Evolutionary conservation across 2,797 vertebrate genomes (phyloP).

Genomic region (Megalops cyprinoides): DNA sequence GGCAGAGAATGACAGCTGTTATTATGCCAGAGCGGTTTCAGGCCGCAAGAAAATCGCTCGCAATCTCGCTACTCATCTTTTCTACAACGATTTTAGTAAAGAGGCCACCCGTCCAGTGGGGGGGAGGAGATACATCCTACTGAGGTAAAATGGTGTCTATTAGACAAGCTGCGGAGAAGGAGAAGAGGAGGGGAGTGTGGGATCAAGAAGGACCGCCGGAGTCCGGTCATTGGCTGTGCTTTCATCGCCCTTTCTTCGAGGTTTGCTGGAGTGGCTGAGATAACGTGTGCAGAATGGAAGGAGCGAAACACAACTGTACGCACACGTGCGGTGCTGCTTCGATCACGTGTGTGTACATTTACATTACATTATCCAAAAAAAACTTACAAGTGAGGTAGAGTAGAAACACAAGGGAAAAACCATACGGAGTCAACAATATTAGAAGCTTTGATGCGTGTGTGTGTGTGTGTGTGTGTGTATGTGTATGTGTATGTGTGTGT

Average conservation of each 20-base stretch:
- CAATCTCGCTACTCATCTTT: slow-evolving; percentile 11
- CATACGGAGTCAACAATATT: too few species aligned
- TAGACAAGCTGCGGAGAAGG: too few species aligned
- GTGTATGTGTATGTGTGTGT: not conserved
- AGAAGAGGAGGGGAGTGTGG: too few species aligned
- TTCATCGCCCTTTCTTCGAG: not conserved
- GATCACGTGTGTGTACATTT: too few species aligned
- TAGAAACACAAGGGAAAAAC: too few species aligned
- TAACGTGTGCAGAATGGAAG: too few species aligned
- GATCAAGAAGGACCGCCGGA: not conserved
- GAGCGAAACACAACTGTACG: too few species aligned
- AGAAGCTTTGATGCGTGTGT: too few species aligned
- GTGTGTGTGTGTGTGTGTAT: not conserved
- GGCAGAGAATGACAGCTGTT: slow-evolving; percentile 39
- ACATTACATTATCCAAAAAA: too few species aligned
- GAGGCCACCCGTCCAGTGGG: not conserved
- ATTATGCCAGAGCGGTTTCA: slow-evolving; percentile 3
- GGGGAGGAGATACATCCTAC: not conserved
- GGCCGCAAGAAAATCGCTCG: slow-evolving; percentile 24
- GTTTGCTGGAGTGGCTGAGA: too few species aligned
- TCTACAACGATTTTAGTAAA: not conserved
- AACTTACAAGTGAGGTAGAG: too few species aligned
- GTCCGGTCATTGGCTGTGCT: not conserved
- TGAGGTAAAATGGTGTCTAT: not conserved
- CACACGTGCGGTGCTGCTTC: too few species aligned